Conservation (phyloP, 2,113 vertebrate species). For the Microtus pennsylvanicus region DNA sequence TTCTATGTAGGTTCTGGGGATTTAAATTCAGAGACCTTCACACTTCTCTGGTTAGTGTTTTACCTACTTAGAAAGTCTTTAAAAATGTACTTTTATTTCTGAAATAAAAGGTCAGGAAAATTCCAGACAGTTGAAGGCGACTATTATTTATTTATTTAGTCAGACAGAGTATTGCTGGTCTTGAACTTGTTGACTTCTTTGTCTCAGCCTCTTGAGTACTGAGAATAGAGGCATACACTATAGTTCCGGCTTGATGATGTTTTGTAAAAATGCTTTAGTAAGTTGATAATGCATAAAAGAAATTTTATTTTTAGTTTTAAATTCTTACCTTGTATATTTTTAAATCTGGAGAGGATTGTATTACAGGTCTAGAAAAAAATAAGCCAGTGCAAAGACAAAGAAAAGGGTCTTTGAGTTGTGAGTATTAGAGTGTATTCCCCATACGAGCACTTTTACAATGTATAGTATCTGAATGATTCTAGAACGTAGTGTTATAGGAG, state of each 20-base stretch:
- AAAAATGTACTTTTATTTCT: neutral
- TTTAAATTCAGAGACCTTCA: neutral
- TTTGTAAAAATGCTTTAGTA: neutral
- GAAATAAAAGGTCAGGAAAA: constrained; percentile 24
- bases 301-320: constrained; percentile 19
- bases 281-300: neutral
- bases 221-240: neutral
- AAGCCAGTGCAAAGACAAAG: neutral
- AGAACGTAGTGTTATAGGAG: neutral
- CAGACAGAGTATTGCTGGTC: neutral
- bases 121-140: neutral
- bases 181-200: neutral
- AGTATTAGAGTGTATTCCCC: neutral
- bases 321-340: constrained; percentile 14
- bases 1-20: neutral
- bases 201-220: neutral
- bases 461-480: constrained; percentile 2
- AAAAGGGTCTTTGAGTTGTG: neutral
- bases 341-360: neutral
- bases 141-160: neutral
- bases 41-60: neutral
- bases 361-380: neutral
- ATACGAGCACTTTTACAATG: neutral
- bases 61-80: neutral
- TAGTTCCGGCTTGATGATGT: neutral